These are phyloP conservation scores for Protobothrops mucrosquamatus DNA, from an alignment of 2,113 vertebrate genomes.

Conservation along the genomic window DNA sequence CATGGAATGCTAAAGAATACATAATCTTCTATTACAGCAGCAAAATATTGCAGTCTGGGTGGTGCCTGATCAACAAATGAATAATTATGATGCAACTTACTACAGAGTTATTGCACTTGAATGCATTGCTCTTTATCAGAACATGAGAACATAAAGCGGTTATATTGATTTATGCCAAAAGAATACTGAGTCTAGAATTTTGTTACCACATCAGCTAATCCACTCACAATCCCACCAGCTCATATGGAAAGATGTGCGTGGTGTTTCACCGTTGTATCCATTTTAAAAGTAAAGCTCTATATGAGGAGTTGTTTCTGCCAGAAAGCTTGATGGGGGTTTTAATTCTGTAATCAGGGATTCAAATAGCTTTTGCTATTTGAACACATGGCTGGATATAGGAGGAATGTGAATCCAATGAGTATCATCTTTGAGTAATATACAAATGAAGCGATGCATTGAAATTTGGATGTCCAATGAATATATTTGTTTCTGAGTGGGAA, in stretches of 20 bases:
- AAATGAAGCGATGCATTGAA: slow-evolving; percentile 31
- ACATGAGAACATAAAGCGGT: not conserved
- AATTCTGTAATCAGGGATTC: not conserved
- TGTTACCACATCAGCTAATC: not conserved
- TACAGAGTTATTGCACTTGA: not conserved
- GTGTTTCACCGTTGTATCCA: not conserved
- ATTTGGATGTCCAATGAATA: not conserved
- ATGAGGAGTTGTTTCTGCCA: not conserved
- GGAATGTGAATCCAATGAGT: not conserved
- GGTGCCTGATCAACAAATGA: not conserved
- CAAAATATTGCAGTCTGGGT: slow-evolving; percentile 2
- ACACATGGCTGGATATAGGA: not conserved
- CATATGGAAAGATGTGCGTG: not conserved
- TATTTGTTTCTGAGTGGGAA: slow-evolving; percentile 30
- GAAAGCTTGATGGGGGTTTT: not conserved
- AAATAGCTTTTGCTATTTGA: not conserved
- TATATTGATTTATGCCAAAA: not conserved
- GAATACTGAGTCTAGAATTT: not conserved
- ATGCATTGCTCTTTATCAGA: not conserved
- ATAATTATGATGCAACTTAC: not conserved
- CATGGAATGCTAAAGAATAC: not conserved
- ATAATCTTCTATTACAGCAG: slow-evolving; percentile 2
- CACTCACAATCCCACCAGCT: not conserved
- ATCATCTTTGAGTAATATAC: slow-evolving; percentile 15
- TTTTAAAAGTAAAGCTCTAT: not conserved